Percentiles rank a stretch among this genome's conserved stretches.
Conservation (phyloP, 1,140 invertebrate species). For the Brachionus plicatilis region DNA sequence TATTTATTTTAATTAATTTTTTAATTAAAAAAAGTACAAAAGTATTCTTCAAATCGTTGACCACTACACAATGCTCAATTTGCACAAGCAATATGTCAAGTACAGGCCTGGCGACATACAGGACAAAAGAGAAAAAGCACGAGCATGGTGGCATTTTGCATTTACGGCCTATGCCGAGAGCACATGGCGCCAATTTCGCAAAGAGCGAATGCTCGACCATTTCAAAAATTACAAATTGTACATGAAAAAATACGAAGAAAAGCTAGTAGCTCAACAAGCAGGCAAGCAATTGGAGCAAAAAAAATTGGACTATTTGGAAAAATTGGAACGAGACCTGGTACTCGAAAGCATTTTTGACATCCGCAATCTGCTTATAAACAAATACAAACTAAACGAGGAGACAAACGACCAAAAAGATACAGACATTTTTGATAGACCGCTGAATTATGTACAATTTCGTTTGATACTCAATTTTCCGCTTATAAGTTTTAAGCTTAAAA, state of each 20-base stretch:
- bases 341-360: constrained; percentile 36
- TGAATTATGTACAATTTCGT: constrained; percentile 19
- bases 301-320: background rate
- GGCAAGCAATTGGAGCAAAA: background rate
- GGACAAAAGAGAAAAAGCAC: constrained; percentile 48
- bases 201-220: constrained; percentile 66
- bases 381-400: background rate
- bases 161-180: constrained; percentile 68
- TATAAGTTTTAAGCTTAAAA: constrained; percentile 22
- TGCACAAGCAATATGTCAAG: constrained; percentile 64
- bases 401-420: background rate
- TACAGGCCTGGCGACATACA: constrained; percentile 56
- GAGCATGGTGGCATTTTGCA: constrained; percentile 72
- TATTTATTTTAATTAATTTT: constrained; percentile 42
- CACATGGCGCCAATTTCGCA: constrained; percentile 67
- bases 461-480: background rate
- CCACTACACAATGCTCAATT: constrained; percentile 64
- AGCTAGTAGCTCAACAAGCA: background rate
- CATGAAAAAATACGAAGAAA: constrained; percentile 34
- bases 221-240: constrained; percentile 48
- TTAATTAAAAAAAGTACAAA: constrained; percentile 58
- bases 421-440: background rate
- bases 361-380: background rate
- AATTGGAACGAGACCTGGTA: constrained; percentile 4
- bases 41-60: constrained; percentile 64